These are phyloP conservation scores for Tetramorium simillimum DNA, from an alignment of 1,140 invertebrate species.

Conservation along the genomic window DNA sequence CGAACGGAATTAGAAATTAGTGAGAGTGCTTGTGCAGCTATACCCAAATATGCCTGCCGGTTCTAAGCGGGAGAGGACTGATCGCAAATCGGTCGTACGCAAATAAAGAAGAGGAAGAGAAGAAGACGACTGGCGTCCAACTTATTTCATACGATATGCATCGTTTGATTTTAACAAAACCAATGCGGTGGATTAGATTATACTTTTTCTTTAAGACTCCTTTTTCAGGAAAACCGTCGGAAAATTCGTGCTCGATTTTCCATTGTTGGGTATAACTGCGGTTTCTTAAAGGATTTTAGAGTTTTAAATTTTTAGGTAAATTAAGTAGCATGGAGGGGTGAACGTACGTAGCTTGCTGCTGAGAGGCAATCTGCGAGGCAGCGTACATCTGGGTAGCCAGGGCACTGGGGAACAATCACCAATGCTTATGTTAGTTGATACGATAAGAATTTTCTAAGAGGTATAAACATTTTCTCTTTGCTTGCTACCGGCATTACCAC, in stretches of 20 bases:
- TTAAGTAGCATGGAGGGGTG: constrained; percentile 83
- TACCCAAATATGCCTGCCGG: constrained; percentile 80
- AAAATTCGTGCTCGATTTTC: constrained; percentile 36
- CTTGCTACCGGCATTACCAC: constrained; percentile 62
- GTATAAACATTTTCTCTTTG: constrained; percentile 66
- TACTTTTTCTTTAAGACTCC: background rate
- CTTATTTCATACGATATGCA: background rate
- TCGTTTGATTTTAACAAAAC: constrained; percentile 15
- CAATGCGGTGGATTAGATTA: background rate
- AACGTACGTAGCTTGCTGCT: constrained; percentile 96
- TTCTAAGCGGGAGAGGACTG: constrained; percentile 7
- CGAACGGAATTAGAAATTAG: constrained; percentile 80
- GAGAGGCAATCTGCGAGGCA: constrained; percentile 94
- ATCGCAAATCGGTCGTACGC: constrained; percentile 28
- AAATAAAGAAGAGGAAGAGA: constrained; percentile 37
- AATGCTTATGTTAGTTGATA: constrained; percentile 85
- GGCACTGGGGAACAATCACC: constrained; percentile 93
- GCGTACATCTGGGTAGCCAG: constrained; percentile 97
- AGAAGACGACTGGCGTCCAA: constrained; percentile 6
- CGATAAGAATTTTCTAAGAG: constrained; percentile 73
- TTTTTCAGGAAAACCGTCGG: constrained; percentile 22
- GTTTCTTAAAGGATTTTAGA: constrained; percentile 74
- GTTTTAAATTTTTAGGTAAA: constrained; percentile 80
- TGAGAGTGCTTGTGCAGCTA: constrained; percentile 81
- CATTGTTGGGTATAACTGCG: constrained; percentile 82